phyloP scores from a whole-genome alignment of 2,113 vertebrate species.

The Diadophis punctatus region DNA sequence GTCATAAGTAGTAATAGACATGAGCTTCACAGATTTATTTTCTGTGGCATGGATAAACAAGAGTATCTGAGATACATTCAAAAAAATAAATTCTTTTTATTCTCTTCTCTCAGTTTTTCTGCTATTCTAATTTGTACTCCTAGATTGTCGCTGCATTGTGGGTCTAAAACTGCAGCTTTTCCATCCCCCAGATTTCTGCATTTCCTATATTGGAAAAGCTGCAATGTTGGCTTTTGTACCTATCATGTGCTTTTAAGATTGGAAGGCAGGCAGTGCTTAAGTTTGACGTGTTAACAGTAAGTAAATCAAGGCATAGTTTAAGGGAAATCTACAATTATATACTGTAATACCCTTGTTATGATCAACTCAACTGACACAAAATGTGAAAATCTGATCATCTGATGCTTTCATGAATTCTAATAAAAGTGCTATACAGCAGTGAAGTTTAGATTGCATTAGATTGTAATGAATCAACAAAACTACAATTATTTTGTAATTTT shows the following conservation, averaged over 20 bases:
- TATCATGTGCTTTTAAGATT: too few relatives aligned
- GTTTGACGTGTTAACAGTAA: neutral
- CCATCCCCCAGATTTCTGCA: neutral
- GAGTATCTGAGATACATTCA: neutral
- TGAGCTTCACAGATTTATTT: neutral
- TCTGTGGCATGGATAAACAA: neutral
- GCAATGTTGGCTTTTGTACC: neutral
- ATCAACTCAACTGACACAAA: neutral
- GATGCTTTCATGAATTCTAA: neutral
- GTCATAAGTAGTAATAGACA: neutral
- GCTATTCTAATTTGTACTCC: neutral
- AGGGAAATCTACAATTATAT: neutral
- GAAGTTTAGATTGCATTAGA: neutral
- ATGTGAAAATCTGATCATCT: neutral
- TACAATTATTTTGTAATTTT: neutral
- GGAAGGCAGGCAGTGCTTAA: neutral
- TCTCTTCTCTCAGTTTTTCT: neutral
- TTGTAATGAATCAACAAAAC: neutral
- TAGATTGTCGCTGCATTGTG: neutral
- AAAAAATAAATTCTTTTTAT: neutral
- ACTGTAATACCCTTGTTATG: neutral
- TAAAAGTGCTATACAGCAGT: neutral
- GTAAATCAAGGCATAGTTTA: neutral
- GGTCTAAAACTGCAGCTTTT: neutral
- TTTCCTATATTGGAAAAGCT: neutral